Evolutionary conservation across 2,797 vertebrate species (phyloP).

Genomic region (Rhynchonycteris naso): DNA sequence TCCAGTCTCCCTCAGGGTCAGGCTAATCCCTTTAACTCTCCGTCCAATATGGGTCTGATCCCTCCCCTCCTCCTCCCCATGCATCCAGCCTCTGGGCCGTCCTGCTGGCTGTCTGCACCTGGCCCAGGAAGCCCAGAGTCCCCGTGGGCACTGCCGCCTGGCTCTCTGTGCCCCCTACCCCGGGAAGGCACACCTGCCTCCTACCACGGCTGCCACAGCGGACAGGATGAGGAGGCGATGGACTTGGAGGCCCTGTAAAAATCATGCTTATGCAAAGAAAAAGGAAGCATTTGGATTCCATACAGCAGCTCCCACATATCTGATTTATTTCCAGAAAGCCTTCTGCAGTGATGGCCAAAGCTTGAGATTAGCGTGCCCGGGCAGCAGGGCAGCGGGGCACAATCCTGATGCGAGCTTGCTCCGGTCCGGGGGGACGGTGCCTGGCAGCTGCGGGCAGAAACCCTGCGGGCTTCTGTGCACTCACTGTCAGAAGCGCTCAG

Average conservation of each 20-base stretch:
- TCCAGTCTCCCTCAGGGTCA: not conserved
- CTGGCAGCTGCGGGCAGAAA: conserved; percentile 37
- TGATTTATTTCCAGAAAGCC: not conserved
- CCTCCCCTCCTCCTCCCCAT: rapidly evolving
- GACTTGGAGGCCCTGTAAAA: not conserved
- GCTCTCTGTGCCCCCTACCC: not conserved
- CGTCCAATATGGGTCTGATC: not conserved
- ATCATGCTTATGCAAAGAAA: not conserved
- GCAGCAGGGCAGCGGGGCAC: not conserved
- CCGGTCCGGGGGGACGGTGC: not conserved
- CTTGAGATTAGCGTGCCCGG: not conserved
- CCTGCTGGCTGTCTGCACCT: not conserved
- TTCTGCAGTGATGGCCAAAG: not conserved
- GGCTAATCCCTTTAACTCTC: not conserved
- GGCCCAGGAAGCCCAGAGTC: not conserved
- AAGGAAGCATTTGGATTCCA: not conserved
- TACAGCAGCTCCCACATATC: not conserved
- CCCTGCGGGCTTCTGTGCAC: conserved; percentile 54
- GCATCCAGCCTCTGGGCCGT: rapidly evolving
- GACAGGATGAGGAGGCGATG: not conserved
- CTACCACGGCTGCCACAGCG: rapidly evolving
- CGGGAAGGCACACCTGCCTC: not conserved
- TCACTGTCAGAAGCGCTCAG: conserved; percentile 68
- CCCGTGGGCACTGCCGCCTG: not conserved
- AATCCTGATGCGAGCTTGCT: not conserved